Conservation (phyloP, 2,888 invertebrate species). For the Aethes cnicana region DNA sequence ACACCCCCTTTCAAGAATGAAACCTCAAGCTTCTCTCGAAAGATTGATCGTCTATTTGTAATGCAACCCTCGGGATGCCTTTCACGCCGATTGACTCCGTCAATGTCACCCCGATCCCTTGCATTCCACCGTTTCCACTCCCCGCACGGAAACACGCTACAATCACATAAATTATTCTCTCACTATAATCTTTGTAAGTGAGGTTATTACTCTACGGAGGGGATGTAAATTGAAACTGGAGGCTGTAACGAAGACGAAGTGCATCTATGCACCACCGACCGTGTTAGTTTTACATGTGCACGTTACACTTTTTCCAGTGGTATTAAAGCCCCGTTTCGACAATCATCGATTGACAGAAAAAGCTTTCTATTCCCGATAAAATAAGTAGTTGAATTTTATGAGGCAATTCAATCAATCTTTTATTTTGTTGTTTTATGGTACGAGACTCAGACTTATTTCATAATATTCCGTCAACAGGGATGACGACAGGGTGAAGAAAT, state of each 20-base stretch:
- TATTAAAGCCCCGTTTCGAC: too few relatives aligned
- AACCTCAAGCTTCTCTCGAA: not conserved
- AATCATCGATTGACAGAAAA: too few relatives aligned
- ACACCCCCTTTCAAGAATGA: not conserved
- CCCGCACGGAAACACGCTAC: conserved; percentile 25
- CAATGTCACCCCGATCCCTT: conserved; percentile 20
- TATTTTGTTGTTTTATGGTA: too few relatives aligned
- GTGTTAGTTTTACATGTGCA: too few relatives aligned
- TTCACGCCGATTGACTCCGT: conserved; percentile 26
- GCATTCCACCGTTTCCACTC: conserved; percentile 9
- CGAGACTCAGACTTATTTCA: too few relatives aligned
- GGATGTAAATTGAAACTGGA: conserved; percentile 4
- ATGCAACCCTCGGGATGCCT: conserved; percentile 20
- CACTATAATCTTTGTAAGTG: conserved; percentile 28
- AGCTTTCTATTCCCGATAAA: too few relatives aligned
- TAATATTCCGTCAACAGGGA: too few relatives aligned
- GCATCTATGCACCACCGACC: conserved; percentile 9
- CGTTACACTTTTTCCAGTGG: too few relatives aligned
- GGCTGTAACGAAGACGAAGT: conserved; percentile 17
- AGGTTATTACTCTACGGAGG: conserved; percentile 21
- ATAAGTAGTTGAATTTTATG: too few relatives aligned
- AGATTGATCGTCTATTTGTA: conserved; percentile 16
- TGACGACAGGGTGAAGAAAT: too few relatives aligned
- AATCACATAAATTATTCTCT: conserved; percentile 29
- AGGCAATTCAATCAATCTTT: too few relatives aligned